Evolutionary conservation across 1,140 invertebrate species (phyloP).

Genomic region (Bombus vancouverensis): DNA sequence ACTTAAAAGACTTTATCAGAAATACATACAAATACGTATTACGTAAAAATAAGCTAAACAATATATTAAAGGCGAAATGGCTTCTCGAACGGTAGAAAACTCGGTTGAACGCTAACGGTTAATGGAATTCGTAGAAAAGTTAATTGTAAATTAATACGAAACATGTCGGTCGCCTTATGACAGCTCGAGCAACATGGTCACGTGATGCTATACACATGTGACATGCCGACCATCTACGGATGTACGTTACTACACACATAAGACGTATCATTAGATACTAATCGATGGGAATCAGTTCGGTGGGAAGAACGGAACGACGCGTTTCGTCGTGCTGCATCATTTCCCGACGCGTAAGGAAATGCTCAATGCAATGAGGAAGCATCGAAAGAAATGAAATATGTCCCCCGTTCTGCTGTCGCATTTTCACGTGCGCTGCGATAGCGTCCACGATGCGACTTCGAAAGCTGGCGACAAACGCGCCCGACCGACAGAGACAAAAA

Average conservation of each 20-base stretch:
- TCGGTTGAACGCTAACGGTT: neutral
- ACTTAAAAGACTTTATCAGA: no score
- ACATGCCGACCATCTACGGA: neutral
- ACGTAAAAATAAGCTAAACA: no score
- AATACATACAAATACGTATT: no score
- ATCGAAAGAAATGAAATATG: neutral
- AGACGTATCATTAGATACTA: slow-evolving; percentile 34
- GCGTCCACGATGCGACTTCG: neutral
- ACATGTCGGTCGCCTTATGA: neutral
- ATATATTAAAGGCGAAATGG: no score
- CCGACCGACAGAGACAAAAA: neutral
- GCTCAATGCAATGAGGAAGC: slow-evolving; percentile 35
- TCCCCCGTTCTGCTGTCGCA: neutral
- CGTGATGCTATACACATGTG: neutral
- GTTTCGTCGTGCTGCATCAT: slow-evolving; percentile 35
- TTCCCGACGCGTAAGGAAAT: slow-evolving; percentile 10
- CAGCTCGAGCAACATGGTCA: neutral
- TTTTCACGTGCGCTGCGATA: slow-evolving; percentile 10
- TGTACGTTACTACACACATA: neutral
- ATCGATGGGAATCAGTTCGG: slow-evolving; percentile 24
- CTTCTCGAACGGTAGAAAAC: neutral
- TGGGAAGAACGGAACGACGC: neutral
- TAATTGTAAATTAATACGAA: slow-evolving; percentile 6
- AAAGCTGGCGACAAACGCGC: slow-evolving; percentile 1
- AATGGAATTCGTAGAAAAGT: neutral